These are phyloP conservation scores for Notolabrus celidotus DNA, from an alignment of 2,797 vertebrate genomes.

Conservation along the genomic window DNA sequence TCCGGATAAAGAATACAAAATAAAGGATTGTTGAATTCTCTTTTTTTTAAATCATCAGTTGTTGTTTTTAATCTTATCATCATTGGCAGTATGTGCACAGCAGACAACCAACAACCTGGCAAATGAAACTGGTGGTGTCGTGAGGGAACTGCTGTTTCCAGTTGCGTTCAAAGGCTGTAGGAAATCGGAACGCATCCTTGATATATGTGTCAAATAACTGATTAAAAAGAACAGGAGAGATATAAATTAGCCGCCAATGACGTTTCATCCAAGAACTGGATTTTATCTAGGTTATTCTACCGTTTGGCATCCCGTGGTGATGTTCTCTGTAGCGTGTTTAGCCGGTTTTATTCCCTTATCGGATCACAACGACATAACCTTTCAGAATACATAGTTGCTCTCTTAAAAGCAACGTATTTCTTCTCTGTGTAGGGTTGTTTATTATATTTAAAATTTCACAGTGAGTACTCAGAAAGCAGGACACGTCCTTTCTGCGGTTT, in stretches of 20 bases:
- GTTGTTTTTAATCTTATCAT: too few species aligned
- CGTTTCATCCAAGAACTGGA: background rate
- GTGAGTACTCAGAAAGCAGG: slow-evolving; percentile 42
- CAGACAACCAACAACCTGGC: slow-evolving; percentile 5
- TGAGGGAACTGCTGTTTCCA: background rate
- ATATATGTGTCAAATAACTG: background rate
- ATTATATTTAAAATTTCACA: slow-evolving; percentile 9
- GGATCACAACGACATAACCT: background rate
- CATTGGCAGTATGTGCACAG: background rate
- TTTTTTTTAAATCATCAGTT: too few species aligned
- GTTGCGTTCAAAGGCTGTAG: slow-evolving; percentile 25
- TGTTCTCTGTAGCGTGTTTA: background rate
- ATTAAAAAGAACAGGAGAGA: background rate
- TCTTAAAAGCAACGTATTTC: background rate
- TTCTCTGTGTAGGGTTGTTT: background rate
- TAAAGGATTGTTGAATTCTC: too few species aligned
- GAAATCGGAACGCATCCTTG: background rate
- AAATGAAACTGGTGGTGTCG: background rate
- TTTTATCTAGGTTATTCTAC: background rate
- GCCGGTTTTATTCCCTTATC: background rate
- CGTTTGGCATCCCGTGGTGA: background rate
- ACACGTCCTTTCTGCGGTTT: slow-evolving; percentile 43
- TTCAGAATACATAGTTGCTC: background rate
- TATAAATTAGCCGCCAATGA: accelerated
- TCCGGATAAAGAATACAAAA: too few species aligned